Evolutionary conservation across 1,140 invertebrate genomes (phyloP).

Genomic region (Drosophila santomea): DNA sequence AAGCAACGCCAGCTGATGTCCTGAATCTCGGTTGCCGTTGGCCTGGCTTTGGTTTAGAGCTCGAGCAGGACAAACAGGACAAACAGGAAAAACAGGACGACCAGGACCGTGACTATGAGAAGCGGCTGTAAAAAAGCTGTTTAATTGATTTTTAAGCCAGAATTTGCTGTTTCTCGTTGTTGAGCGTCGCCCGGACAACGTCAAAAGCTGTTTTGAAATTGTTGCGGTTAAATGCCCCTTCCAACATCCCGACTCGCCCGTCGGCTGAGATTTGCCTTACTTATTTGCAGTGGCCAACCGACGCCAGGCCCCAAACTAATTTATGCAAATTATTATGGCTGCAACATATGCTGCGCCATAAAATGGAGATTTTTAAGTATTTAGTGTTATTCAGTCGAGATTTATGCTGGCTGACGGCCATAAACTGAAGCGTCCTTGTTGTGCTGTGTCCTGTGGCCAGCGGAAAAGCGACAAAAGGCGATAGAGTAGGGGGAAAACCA

Average conservation of each 20-base stretch:
- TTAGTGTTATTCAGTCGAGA: slow-evolving; percentile 78
- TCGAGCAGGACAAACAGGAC: not conserved
- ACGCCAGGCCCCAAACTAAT: slow-evolving; percentile 68
- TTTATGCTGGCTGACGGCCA: slow-evolving; percentile 66
- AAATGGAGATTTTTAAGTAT: slow-evolving; percentile 83
- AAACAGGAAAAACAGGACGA: not conserved
- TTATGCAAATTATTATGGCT: slow-evolving; percentile 82
- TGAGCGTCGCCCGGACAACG: slow-evolving; percentile 70
- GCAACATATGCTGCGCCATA: slow-evolving; percentile 80
- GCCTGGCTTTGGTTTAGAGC: slow-evolving; percentile 54
- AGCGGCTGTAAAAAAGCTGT: slow-evolving; percentile 73
- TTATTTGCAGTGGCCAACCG: slow-evolving; percentile 70
- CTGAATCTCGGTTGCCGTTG: slow-evolving; percentile 65
- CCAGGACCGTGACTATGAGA: slow-evolving; percentile 1
- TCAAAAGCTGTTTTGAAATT: slow-evolving; percentile 82
- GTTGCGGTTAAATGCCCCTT: slow-evolving; percentile 56
- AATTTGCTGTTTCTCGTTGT: slow-evolving; percentile 74
- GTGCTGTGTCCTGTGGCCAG: slow-evolving; percentile 29
- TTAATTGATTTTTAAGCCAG: slow-evolving; percentile 84
- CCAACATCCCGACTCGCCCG: not conserved
- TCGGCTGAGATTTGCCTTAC: slow-evolving; percentile 56
- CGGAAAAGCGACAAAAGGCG: not conserved
- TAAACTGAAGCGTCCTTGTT: slow-evolving; percentile 57
- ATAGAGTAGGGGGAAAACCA: not conserved
- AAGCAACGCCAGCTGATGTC: slow-evolving; percentile 46